These are phyloP conservation scores for Allobates femoralis DNA, from an alignment of 2,797 vertebrate species.

Conservation along the genomic window DNA sequence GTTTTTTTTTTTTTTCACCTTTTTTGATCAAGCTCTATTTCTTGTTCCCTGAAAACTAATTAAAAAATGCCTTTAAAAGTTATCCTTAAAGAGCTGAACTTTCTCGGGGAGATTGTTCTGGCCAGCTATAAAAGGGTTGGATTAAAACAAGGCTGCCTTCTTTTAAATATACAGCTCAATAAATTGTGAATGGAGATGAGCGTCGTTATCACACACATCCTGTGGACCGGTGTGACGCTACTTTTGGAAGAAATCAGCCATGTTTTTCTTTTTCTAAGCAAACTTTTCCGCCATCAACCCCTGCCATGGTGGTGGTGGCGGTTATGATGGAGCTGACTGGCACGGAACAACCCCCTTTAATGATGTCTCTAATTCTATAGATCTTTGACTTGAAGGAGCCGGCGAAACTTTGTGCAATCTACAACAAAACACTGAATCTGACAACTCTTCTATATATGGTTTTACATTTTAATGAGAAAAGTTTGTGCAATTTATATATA, in stretches of 20 bases:
- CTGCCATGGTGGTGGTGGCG: too few species aligned
- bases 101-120: too few species aligned
- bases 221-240: neutral
- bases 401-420: neutral
- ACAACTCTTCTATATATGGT: neutral
- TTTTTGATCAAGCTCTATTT: too few species aligned
- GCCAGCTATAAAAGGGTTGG: too few species aligned
- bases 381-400: neutral
- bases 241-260: neutral
- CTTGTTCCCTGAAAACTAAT: too few species aligned
- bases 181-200: too few species aligned
- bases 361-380: neutral
- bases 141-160: neutral
- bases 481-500: constrained; percentile 34
- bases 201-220: neutral
- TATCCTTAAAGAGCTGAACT: too few species aligned
- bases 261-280: neutral
- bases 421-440: neutral
- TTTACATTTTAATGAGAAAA: constrained; percentile 3
- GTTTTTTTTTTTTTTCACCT: neutral
- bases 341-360: too few species aligned
- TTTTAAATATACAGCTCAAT: neutral
- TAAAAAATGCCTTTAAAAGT: too few species aligned
- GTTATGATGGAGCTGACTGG: too few species aligned
- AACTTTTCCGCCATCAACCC: too few species aligned